Conservation (phyloP, 2,888 invertebrate species). For the Eupithecia exiguata region DNA sequence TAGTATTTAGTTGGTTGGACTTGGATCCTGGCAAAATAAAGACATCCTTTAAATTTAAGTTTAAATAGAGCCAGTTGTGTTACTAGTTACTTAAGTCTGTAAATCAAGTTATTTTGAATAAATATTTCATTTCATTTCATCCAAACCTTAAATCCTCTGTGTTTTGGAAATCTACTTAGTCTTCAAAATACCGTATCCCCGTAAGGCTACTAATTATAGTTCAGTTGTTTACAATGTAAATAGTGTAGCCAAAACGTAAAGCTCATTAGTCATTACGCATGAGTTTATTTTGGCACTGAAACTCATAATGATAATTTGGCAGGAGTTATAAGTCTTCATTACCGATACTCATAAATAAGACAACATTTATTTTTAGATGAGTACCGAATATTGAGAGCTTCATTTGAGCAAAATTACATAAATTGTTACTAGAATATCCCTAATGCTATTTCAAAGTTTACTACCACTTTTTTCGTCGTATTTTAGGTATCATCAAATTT, state of each 20-base stretch:
- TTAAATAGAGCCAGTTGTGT: no score
- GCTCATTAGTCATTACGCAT: slow-evolving; percentile 6
- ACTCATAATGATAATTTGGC: slow-evolving; percentile 10
- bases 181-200: neutral
- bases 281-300: slow-evolving; percentile 20
- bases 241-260: neutral
- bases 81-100: no score
- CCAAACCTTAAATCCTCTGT: neutral
- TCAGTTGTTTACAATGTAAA: neutral
- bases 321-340: neutral
- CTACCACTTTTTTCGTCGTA: neutral
- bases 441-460: neutral
- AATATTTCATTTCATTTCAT: no score
- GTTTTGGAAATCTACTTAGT: neutral
- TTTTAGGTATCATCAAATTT: neutral
- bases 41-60: no score
- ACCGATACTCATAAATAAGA: neutral
- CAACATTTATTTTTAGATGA: slow-evolving; percentile 3
- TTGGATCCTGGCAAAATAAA: neutral
- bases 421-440: neutral
- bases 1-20: neutral
- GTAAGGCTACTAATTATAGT: neutral
- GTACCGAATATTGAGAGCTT: no score
- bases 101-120: no score
- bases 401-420: neutral